These are phyloP conservation scores for Diaprepes abbreviatus DNA, from an alignment of 2,888 invertebrate species.

Conservation along the genomic window DNA sequence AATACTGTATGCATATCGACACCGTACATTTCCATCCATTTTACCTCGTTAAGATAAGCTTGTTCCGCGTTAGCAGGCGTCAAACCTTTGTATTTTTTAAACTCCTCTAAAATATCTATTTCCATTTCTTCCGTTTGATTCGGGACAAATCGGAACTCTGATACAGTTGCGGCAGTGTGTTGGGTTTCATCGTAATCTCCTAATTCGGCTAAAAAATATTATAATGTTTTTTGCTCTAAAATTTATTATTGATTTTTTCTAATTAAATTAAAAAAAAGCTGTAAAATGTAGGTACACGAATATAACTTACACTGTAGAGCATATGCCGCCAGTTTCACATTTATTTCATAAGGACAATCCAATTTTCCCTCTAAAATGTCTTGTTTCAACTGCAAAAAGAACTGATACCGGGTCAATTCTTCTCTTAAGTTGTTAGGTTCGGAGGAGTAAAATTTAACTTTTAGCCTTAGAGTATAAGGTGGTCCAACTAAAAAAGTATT, in stretches of 20 bases:
- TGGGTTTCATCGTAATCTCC: conserved; percentile 95
- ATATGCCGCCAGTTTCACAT: conserved; percentile 91
- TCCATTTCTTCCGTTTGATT: conserved; percentile 98
- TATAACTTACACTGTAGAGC: conserved; percentile 94
- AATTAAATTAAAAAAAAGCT: no score
- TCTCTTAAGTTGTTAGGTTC: conserved; percentile 97
- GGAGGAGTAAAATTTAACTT: conserved; percentile 99
- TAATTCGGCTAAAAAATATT: conserved; percentile 82
- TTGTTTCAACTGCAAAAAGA: conserved; percentile 96
- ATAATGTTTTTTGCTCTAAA: not conserved
- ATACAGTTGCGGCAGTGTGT: conserved; percentile 97
- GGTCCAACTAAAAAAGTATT: conserved; percentile 84
- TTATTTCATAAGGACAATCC: conserved; percentile 88
- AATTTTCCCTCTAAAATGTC: conserved; percentile 93
- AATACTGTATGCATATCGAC: conserved; percentile 98
- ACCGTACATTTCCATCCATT: conserved; percentile 99
- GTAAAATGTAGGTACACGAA: no score
- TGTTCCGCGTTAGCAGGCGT: conserved; percentile 97
- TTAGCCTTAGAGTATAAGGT: conserved; percentile 94
- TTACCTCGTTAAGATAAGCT: conserved; percentile 91
- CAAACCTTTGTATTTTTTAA: conserved; percentile 86
- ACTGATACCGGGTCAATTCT: conserved; percentile 97
- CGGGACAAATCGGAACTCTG: conserved; percentile 97
- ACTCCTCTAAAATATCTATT: conserved; percentile 92
- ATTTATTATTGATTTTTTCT: no score